Base-by-base conservation (phyloP, 2,888 invertebrate genomes). In the Palloptera scutellata region DNA sequence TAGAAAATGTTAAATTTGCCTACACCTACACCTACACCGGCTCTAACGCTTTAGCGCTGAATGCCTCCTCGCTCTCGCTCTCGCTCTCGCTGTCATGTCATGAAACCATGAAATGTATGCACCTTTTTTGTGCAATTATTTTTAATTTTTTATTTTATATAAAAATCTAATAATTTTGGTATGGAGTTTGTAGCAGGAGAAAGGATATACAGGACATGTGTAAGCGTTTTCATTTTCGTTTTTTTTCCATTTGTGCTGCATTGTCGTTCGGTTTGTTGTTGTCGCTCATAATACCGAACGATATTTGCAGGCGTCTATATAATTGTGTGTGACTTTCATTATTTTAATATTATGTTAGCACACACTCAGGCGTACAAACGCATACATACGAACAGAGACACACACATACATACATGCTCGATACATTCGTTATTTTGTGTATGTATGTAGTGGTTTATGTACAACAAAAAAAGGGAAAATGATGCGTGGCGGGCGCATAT, bases 311-410 rank as follows among this genome's bases (percentile, higher is more conserved):
- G 66, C 69, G 64, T 71, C 69, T 69, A 70, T 72, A 71, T 75
- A 72, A 74, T 76, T 73, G 70, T 69, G 57, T 73, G 66, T 73
- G 71, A 73, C 73, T 75, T 73, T 72, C 71, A 75, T 67, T 73
- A 75, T 75, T 72, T 70, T 71, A 70, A 74, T 72, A 73, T 66
- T 62, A 65, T 66, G 65, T 68, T 69, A 65, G 42, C 58, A 68
- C 52, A 64, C 57, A 70, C 48, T 66, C 41, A 64, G 48, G 40
- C 54, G 51, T n/a, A 41, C 43, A 69, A 62, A 66, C 52, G 43
- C 12, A 42, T 20, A 17, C 40, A 45, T 19, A 8, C 17, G 45
- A 13, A 3, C 4, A 11, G 30, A 6, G n/a, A 42, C 42, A 58
- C 15, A 12, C 41, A 61, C 54, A 51, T 15, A 63, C 48, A 30